phyloP scores from a whole-genome alignment of 2,113 vertebrate genomes.

The Muntiacus muntjak region DNA sequence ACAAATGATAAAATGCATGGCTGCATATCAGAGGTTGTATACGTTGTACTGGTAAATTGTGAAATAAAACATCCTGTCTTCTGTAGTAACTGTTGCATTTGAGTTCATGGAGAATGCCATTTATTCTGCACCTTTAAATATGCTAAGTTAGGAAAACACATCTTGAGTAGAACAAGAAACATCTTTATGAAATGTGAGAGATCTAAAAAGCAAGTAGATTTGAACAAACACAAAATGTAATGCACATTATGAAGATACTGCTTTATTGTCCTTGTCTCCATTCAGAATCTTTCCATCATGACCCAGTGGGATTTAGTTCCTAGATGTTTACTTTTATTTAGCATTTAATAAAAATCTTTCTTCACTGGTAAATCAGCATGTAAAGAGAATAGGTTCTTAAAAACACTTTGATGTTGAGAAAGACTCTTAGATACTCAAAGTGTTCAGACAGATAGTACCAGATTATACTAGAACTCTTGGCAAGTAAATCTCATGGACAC shows the following conservation, averaged over 20 bases:
- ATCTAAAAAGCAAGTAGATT: neutral
- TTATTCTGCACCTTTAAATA: neutral
- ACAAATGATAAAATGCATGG: neutral
- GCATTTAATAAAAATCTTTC: slow-evolving; percentile 17
- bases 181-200: slow-evolving; percentile 4
- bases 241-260: neutral
- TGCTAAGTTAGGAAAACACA: neutral
- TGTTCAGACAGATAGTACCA: neutral
- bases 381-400: neutral
- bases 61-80: neutral
- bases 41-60: neutral
- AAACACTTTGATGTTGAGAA: slow-evolving; percentile 18
- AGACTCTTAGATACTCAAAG: neutral
- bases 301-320: neutral
- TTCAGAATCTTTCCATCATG: neutral
- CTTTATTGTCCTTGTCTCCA: slow-evolving; percentile 51
- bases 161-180: neutral
- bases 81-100: neutral
- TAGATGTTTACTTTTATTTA: neutral
- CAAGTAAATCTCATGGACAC: neutral
- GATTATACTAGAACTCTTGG: neutral
- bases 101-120: neutral
- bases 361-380: neutral
- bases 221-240: slow-evolving; percentile 29
- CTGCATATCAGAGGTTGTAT: neutral